phyloP scores from a whole-genome alignment of 2,113 vertebrate genomes.

The Barbus barbus region DNA sequence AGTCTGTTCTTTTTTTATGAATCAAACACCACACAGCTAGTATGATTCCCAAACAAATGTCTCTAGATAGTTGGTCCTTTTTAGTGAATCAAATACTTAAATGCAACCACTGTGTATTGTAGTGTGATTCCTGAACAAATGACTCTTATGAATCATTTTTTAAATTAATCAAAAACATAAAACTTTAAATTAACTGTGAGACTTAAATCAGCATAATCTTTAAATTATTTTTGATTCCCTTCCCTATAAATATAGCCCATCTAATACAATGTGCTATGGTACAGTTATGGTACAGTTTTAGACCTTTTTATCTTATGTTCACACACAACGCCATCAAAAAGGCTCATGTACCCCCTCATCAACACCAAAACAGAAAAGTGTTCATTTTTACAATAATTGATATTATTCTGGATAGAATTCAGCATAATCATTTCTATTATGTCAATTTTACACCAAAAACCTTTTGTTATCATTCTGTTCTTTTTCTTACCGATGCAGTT shows the following conservation, averaged over 20 bases:
- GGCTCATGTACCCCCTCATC: background rate
- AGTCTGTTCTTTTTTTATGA: too few species aligned
- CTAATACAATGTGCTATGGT: background rate
- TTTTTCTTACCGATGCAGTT: constrained; percentile 85
- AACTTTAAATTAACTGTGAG: too few species aligned
- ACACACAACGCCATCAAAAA: too few species aligned
- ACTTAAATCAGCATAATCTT: too few species aligned
- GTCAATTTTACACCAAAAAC: background rate
- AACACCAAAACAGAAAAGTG: background rate
- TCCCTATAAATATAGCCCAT: background rate
- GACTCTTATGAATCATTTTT: background rate
- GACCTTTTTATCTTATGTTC: too few species aligned
- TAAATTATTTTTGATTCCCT: background rate
- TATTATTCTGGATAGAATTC: background rate
- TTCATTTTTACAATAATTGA: background rate
- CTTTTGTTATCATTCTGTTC: background rate
- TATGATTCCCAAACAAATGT: background rate
- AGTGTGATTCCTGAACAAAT: too few species aligned
- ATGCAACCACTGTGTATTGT: background rate
- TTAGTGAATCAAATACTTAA: background rate
- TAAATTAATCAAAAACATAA: background rate
- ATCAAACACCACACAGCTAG: too few species aligned
- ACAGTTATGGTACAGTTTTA: too few species aligned
- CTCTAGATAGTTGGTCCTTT: background rate
- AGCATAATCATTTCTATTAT: background rate